Percentiles rank a stretch among this genome's conserved stretches.
Conservation (phyloP, 1,140 invertebrate species). For the Drosophila albomicans region DNA sequence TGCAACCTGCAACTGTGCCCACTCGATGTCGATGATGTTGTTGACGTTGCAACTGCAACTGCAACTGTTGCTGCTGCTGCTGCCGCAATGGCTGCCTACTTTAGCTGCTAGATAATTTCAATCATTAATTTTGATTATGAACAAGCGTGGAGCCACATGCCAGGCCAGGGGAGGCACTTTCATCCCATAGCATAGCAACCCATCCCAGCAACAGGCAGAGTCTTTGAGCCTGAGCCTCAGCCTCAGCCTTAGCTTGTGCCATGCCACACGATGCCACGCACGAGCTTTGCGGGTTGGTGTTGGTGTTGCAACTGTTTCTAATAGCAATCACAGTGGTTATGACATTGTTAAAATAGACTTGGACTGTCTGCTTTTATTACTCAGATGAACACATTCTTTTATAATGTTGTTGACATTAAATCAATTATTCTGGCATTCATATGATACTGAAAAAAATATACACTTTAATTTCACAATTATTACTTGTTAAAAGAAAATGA, state of each 20-base stretch:
- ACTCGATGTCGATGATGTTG: constrained; percentile 64
- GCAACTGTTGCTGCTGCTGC: constrained; percentile 37
- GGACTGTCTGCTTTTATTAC: no score
- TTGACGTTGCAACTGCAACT: constrained; percentile 59
- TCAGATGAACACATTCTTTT: no score
- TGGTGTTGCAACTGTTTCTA: constrained; percentile 4
- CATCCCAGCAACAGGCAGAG: constrained; percentile 1
- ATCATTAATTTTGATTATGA: constrained; percentile 84
- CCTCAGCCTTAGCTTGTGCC: no score
- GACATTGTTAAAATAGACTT: no score
- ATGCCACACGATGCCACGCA: constrained; percentile 49
- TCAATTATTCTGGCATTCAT: no score
- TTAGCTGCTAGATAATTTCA: constrained; percentile 81
- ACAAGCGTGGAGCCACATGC: constrained; percentile 66
- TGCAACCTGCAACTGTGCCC: constrained; percentile 19
- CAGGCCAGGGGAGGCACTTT: constrained; percentile 21
- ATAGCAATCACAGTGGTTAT: constrained; percentile 8
- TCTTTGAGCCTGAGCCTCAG: no score
- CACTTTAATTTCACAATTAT: no score
- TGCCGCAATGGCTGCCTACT: constrained; percentile 60
- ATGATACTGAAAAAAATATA: no score
- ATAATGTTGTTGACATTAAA: no score
- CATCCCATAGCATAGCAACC: neutral
- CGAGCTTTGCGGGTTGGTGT: constrained; percentile 49
- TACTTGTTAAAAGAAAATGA: no score